phyloP scores from a whole-genome alignment of 2,797 vertebrate species.

The Lycodopsis pacificus region DNA sequence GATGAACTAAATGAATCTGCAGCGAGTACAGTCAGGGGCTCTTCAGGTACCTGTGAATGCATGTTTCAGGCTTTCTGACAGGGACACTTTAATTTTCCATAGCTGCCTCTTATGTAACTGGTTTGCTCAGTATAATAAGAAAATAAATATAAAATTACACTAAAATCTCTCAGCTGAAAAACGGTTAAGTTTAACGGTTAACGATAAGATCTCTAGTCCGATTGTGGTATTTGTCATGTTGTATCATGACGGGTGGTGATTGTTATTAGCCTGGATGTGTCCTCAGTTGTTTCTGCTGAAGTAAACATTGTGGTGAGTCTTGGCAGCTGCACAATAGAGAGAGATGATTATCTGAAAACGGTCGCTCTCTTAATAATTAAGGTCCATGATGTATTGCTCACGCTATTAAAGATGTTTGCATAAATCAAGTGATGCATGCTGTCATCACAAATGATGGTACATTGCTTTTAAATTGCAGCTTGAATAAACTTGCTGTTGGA shows the following conservation, averaged over 20 bases:
- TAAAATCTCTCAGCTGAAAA: not conserved
- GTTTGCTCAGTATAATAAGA: not conserved
- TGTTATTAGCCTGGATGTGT: constrained; percentile 24
- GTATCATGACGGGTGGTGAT: constrained; percentile 10
- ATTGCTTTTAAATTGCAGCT: constrained; percentile 12
- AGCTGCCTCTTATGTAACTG: not conserved
- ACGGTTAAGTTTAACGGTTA: not conserved
- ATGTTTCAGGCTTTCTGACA: constrained; percentile 6
- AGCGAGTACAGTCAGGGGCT: constrained; percentile 37
- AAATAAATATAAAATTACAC: not conserved
- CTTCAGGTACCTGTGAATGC: constrained; percentile 19
- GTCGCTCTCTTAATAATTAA: not conserved
- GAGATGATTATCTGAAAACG: constrained; percentile 13
- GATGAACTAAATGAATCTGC: constrained; percentile 69
- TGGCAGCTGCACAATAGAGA: constrained; percentile 33
- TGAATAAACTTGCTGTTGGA: constrained; percentile 12
- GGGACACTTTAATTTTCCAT: not conserved
- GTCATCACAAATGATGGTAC: not conserved
- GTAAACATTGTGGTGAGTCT: constrained; percentile 13
- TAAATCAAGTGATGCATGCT: not conserved
- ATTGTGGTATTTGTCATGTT: constrained; percentile 16
- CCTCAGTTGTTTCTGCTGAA: constrained; percentile 21
- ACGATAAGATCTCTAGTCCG: not conserved
- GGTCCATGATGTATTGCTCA: not conserved
- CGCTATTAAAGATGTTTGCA: constrained; percentile 17